These are phyloP conservation scores for Maniola hyperantus DNA, from an alignment of 2,888 invertebrate species.

Conservation along the genomic window DNA sequence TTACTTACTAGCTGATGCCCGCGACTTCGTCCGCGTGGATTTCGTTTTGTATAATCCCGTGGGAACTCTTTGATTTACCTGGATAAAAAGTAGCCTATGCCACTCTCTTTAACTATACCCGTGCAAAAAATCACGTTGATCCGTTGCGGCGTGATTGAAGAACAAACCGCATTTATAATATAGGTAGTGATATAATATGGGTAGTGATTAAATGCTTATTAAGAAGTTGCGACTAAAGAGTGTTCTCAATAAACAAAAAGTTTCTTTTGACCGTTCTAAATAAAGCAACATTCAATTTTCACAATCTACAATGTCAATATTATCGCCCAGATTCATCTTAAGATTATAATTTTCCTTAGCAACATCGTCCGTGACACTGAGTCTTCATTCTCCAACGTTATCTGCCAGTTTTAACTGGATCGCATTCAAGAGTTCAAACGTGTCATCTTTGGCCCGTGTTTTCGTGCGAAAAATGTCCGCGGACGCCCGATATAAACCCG, in stretches of 20 bases:
- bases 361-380: slow-evolving; percentile 51
- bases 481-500: slow-evolving; percentile 39
- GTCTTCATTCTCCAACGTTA: slow-evolving; percentile 46
- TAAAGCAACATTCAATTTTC: not conserved
- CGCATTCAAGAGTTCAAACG: slow-evolving; percentile 45
- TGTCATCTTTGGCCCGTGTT: slow-evolving; percentile 31
- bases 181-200: too few species aligned
- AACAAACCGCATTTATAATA: too few species aligned
- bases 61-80: too few species aligned
- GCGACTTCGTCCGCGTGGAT: too few species aligned
- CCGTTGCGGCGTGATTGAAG: too few species aligned
- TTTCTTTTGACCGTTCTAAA: not conserved
- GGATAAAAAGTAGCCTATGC: too few species aligned
- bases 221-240: not conserved
- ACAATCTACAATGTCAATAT: not conserved
- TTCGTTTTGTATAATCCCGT: too few species aligned
- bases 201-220: too few species aligned
- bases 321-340: slow-evolving; percentile 3
- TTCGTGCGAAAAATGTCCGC: slow-evolving; percentile 45
- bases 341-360: not conserved
- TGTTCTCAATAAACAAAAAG: not conserved
- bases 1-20: too few species aligned
- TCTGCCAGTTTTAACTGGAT: slow-evolving; percentile 48
- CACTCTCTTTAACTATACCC: too few species aligned
- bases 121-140: too few species aligned